Percentiles rank a stretch among this genome's conserved stretches.
Evolutionary conservation across 1,140 invertebrate species (phyloP).

Genomic region (Bombyx mandarina): DNA sequence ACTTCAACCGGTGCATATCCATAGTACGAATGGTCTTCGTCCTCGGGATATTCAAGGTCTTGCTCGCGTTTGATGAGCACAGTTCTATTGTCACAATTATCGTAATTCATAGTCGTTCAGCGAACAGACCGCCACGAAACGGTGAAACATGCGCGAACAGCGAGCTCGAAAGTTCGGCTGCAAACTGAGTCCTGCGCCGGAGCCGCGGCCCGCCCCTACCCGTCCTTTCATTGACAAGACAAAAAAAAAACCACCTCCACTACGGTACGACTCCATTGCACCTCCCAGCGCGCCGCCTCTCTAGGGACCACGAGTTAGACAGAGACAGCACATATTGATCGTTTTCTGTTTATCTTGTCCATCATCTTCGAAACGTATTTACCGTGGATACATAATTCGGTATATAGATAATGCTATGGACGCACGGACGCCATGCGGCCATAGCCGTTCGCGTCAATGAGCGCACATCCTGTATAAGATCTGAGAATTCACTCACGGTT

Average conservation of each 20-base stretch:
- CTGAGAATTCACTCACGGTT: slow-evolving; percentile 8
- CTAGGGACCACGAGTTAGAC: slow-evolving; percentile 28
- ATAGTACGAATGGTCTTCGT: slow-evolving; percentile 42
- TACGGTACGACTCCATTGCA: slow-evolving; percentile 25
- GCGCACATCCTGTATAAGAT: slow-evolving; percentile 33
- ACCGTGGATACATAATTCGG: slow-evolving; percentile 35
- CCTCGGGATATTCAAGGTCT: slow-evolving; percentile 43
- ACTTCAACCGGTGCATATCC: slow-evolving; percentile 46
- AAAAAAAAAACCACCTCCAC: slow-evolving; percentile 59
- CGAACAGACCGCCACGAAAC: slow-evolving; percentile 7
- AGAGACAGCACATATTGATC: slow-evolving; percentile 34
- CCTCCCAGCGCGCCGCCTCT: slow-evolving; percentile 50
- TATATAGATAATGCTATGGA: slow-evolving; percentile 7
- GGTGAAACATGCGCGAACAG: slow-evolving; percentile 32
- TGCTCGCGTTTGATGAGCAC: slow-evolving; percentile 55
- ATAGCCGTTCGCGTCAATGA: slow-evolving; percentile 49
- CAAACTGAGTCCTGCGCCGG: slow-evolving; percentile 30
- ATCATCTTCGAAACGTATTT: slow-evolving; percentile 49
- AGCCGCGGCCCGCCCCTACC: slow-evolving; percentile 42
- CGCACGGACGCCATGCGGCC: slow-evolving; percentile 26
- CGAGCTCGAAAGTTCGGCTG: slow-evolving; percentile 23
- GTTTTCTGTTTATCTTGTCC: slow-evolving; percentile 60
- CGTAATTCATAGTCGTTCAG: slow-evolving; percentile 50
- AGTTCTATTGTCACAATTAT: slow-evolving; percentile 37
- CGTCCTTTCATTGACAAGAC: slow-evolving; percentile 66